These are phyloP conservation scores for Tetheella fluctuosa DNA, from an alignment of 2,888 invertebrate species.

Conservation along the genomic window DNA sequence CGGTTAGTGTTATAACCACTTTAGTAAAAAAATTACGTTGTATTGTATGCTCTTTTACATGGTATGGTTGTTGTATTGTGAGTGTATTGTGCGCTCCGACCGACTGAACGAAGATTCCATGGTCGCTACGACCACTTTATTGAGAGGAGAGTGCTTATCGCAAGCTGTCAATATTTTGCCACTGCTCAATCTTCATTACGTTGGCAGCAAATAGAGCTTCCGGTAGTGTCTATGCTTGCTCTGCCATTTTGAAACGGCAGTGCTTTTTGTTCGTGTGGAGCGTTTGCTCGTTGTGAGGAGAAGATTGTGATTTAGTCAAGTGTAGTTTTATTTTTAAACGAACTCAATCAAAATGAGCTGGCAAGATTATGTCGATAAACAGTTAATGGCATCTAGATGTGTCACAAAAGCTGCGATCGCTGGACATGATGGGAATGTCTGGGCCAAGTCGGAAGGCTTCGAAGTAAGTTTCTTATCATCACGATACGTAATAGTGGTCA, in stretches of 20 bases:
- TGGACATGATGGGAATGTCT: conserved; percentile 97
- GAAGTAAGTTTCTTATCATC: conserved; percentile 89
- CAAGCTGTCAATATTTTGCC: conserved; percentile 17
- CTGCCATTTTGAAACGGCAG: conserved; percentile 84
- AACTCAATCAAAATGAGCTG: conserved; percentile 93
- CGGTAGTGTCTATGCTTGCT: conserved; percentile 73
- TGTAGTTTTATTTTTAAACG: conserved; percentile 82
- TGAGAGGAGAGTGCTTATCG: too few relatives aligned
- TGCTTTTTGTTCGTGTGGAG: conserved; percentile 84
- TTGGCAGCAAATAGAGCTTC: conserved; percentile 61
- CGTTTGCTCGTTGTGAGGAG: conserved; percentile 81
- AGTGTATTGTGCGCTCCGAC: too few relatives aligned
- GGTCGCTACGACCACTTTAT: background rate
- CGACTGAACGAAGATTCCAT: too few relatives aligned
- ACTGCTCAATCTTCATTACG: conserved; percentile 25
- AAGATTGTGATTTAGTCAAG: conserved; percentile 78
- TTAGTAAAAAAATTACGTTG: too few relatives aligned
- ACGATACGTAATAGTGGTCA: conserved; percentile 58
- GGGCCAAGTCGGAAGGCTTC: conserved; percentile 97
- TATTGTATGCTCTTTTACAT: too few relatives aligned
- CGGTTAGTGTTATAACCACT: too few relatives aligned
- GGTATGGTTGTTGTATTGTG: too few relatives aligned
- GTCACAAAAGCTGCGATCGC: conserved; percentile 97
- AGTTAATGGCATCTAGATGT: conserved; percentile 97
- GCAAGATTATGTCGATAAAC: conserved; percentile 99